Evolutionary conservation across 2,113 vertebrate genomes (phyloP).

Genomic region (Leucopternis melanops): DNA sequence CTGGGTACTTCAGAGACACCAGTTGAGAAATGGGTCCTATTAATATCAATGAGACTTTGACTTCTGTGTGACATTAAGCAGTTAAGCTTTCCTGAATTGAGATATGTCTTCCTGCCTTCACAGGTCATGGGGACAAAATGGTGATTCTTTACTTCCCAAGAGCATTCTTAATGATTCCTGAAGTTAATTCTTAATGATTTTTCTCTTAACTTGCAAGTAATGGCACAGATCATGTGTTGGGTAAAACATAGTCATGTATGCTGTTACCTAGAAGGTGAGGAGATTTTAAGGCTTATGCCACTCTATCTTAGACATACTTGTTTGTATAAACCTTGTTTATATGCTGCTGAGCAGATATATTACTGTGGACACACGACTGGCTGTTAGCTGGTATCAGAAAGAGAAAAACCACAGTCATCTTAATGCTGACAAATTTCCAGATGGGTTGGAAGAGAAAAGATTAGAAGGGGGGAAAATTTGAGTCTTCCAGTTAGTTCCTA

Average conservation of each 20-base stretch:
- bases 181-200: not conserved
- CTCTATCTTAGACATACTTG: not conserved
- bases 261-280: not conserved
- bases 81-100: not conserved
- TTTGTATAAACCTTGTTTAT: not conserved
- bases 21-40: not conserved
- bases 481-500: not conserved
- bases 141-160: not conserved
- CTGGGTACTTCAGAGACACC: not conserved
- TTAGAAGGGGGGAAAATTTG: not conserved
- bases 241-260: not conserved
- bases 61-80: not conserved
- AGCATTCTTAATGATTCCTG: not conserved
- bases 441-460: not conserved
- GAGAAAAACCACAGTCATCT: not conserved
- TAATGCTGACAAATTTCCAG: not conserved
- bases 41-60: not conserved
- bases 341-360: not conserved
- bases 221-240: not conserved
- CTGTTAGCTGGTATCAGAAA: not conserved
- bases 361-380: not conserved
- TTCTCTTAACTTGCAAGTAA: not conserved
- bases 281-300: not conserved
- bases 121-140: not conserved
- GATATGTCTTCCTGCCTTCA: not conserved